A percentile compares a stretch with the other conserved stretches of the same genome.
Evolutionary conservation across 2,797 vertebrate genomes (phyloP).

Genomic region (Pagetopsis macropterus): DNA sequence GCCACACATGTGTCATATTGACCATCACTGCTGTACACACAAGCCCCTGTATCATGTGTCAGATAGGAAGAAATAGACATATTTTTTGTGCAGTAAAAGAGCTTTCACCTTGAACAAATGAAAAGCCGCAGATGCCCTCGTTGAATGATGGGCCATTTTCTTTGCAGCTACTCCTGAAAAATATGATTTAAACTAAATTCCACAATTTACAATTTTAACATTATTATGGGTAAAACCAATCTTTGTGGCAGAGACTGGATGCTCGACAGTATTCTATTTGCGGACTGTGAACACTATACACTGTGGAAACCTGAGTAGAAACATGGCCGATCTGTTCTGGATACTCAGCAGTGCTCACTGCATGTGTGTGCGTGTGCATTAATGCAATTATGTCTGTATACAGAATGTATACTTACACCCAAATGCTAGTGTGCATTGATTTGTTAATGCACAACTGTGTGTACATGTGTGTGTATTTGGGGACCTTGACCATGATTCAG

Average conservation of each 20-base stretch:
- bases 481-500: slow-evolving; percentile 43
- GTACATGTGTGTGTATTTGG: slow-evolving; percentile 35
- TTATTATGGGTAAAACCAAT: slow-evolving; percentile 15
- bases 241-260: slow-evolving; percentile 33
- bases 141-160: not conserved
- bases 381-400: not conserved
- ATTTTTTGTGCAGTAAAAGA: slow-evolving; percentile 8
- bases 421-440: slow-evolving; percentile 7
- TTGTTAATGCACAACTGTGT: slow-evolving; percentile 5
- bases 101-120: slow-evolving; percentile 22
- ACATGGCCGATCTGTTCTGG: slow-evolving; percentile 44
- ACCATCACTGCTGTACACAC: slow-evolving; percentile 1
- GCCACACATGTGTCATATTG: not conserved
- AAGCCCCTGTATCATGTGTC: slow-evolving; percentile 1
- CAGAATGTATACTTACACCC: slow-evolving; percentile 1
- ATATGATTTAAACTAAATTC: slow-evolving; percentile 8
- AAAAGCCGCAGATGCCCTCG: slow-evolving; percentile 7
- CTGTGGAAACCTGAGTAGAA: slow-evolving; percentile 67
- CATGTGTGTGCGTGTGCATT: slow-evolving; percentile 13
- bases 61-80: not conserved
- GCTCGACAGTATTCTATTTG: slow-evolving; percentile 57
- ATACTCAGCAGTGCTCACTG: slow-evolving; percentile 59
- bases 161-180: slow-evolving; percentile 8
- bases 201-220: slow-evolving; percentile 15
- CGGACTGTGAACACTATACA: slow-evolving; percentile 54